Base-by-base conservation (phyloP, 2,113 vertebrate species). In the Cariama cristata region DNA sequence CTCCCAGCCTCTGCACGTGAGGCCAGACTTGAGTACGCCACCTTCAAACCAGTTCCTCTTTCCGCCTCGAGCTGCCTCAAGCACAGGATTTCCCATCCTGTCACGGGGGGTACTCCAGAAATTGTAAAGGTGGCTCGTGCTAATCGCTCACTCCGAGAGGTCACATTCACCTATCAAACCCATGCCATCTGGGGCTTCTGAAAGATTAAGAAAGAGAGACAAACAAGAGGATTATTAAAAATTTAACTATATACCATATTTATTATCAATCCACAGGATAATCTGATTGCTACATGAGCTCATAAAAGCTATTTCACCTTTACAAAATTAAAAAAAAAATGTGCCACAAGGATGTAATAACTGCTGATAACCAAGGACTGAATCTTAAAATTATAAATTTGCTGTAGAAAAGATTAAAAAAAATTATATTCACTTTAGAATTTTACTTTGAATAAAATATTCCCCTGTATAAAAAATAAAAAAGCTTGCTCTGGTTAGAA, bases 391-490 rank as follows among this genome's bases (percentile, higher is more conserved):
- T 99, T 98, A 98, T 98, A 98, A 98, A 98, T 98, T 98, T 99
- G 98, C 98, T 98, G 98, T 99, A 99, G 98, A 99, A 99, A 99
- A 99, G 98, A 98, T 99, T 98, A 98, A 98, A 98, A 98, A 98
- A 98, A 97, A 98, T 98, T 98, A 98, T 98, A 98, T 98, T 98
- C 98, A 98, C 98, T 98, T 98, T 98, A 98, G 98, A 98, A 98
- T 98, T 98, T 99, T 98, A 98, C 97, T 98, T 98, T 98, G 98
- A 98, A 99, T 99, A 99, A 99, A 99, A 99, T 98, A 99, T 98
- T 98, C 98, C 98, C 98, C 98, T 98, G 98, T 99, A 98, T 98
- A 99, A 99, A 99, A 98, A 98, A 99, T 98, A 98, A 98, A 98
- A 99, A 99, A 98, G 98, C 98, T 98, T 98, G 98, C 98, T 98